These are phyloP conservation scores for Tachysurus vachellii DNA, from an alignment of 2,113 vertebrate genomes.

Conservation along the genomic window DNA sequence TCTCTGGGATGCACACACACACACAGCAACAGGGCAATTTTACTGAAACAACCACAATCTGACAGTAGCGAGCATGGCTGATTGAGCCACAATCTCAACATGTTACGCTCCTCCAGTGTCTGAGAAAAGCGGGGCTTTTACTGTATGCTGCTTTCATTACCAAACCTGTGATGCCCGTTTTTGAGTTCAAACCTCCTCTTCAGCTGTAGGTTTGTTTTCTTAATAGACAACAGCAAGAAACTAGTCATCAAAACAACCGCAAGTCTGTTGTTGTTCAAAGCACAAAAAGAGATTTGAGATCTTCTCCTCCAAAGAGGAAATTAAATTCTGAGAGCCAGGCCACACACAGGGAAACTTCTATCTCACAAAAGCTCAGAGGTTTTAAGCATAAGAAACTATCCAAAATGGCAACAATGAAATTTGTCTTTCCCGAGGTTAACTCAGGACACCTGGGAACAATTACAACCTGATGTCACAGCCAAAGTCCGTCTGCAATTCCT, in stretches of 20 bases:
- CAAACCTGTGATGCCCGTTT: constrained; percentile 12
- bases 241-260: constrained; percentile 32
- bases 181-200: constrained; percentile 21
- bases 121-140: constrained; percentile 26
- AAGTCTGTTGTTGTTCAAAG: constrained; percentile 11
- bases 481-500: neutral
- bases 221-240: neutral
- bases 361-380: neutral
- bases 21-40: constrained; percentile 22
- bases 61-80: constrained; percentile 25
- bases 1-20: neutral
- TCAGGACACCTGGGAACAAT: neutral
- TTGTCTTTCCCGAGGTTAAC: neutral
- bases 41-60: constrained; percentile 34
- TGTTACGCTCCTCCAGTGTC: constrained; percentile 11
- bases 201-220: neutral
- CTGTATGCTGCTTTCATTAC: constrained; percentile 41
- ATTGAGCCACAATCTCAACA: constrained; percentile 35
- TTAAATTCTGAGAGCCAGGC: constrained; percentile 15
- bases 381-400: constrained; percentile 16
- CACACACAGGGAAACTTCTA: constrained; percentile 29
- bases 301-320: constrained; percentile 34
- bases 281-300: neutral
- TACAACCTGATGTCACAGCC: neutral
- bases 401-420: neutral